Percentiles rank a stretch among this genome's conserved stretches.
phyloP scores from a whole-genome alignment of 2,113 vertebrate genomes.

The Corvus hawaiiensis region DNA sequence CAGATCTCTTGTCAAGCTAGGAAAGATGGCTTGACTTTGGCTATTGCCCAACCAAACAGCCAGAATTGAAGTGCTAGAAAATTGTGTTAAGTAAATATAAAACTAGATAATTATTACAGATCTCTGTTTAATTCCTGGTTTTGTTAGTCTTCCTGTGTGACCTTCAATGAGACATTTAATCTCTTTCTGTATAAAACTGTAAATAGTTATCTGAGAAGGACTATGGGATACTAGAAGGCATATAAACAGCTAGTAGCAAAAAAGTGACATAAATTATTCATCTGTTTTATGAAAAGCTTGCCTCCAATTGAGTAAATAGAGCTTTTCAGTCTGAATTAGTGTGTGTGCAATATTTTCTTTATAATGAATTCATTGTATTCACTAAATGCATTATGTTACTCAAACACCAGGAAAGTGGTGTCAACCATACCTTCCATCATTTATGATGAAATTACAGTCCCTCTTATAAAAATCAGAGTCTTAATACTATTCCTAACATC shows the following conservation, averaged over 20 bases:
- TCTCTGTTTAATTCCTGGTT: neutral
- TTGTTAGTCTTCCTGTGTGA: neutral
- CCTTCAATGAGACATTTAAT: slow-evolving; percentile 2
- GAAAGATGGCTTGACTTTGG: neutral
- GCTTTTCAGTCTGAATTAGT: neutral
- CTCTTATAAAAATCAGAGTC: neutral
- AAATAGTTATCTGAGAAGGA: neutral
- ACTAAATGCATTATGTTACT: neutral
- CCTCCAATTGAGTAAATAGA: slow-evolving; percentile 19
- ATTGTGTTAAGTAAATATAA: neutral
- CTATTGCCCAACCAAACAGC: neutral
- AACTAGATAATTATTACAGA: neutral
- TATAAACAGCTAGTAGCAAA: neutral
- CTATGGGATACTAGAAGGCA: neutral
- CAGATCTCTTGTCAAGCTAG: neutral
- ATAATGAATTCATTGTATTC: neutral
- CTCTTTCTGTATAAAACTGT: neutral
- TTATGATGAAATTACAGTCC: neutral
- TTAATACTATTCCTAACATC: neutral
- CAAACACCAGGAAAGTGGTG: neutral
- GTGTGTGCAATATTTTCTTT: neutral
- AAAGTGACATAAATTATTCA: slow-evolving; percentile 24
- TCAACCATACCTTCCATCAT: neutral
- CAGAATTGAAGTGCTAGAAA: neutral
- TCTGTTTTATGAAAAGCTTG: slow-evolving; percentile 9